Evolutionary conservation across 2,113 vertebrate genomes (phyloP).

Genomic region (Melanocharis versteri): DNA sequence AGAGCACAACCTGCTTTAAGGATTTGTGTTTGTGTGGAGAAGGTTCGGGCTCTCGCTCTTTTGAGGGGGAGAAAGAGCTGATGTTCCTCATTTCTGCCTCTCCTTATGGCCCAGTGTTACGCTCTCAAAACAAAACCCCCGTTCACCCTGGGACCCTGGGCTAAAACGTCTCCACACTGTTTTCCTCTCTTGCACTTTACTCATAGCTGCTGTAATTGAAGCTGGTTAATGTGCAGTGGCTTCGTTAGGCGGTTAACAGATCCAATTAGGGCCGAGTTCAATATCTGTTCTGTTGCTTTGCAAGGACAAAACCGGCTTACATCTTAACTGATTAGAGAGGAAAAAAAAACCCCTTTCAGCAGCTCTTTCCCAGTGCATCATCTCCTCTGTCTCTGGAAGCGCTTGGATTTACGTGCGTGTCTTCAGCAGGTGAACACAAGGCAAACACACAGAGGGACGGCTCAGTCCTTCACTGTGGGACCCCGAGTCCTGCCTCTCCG

Average conservation of each 20-base stretch:
- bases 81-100: neutral
- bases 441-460: neutral
- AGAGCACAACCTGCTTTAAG: neutral
- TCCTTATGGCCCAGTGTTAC: neutral
- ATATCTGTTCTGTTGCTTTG: neutral
- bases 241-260: neutral
- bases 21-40: neutral
- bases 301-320: neutral
- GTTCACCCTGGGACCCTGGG: neutral
- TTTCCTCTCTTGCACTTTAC: neutral
- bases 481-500: fast-evolving
- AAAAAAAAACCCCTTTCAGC: neutral
- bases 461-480: neutral
- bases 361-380: neutral
- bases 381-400: neutral
- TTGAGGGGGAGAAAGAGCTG: neutral
- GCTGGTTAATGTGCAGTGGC: neutral
- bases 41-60: neutral
- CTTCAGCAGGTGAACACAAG: neutral
- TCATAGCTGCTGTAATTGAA: neutral
- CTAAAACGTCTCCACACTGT: neutral
- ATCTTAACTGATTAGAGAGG: neutral
- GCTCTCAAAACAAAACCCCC: neutral
- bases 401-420: fast-evolving
- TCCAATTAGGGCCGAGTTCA: neutral